Conservation (phyloP, 1,140 invertebrate genomes). For the Drosophila virilis region DNA sequence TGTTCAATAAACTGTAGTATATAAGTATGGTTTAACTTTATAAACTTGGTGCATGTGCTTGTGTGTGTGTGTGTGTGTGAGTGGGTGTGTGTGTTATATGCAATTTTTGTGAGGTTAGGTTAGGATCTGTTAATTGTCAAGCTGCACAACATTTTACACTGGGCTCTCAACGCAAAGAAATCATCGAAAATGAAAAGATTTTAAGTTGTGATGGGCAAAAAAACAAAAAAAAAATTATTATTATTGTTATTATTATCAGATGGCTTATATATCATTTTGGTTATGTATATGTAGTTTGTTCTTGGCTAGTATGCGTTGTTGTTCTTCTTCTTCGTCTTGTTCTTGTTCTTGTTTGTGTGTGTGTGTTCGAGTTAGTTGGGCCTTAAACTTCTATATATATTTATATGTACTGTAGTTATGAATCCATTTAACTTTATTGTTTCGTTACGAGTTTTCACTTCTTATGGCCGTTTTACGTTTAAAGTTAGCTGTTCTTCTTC, state of each 20-base stretch:
- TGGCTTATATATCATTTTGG: constrained; percentile 24
- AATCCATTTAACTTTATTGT: constrained; percentile 38
- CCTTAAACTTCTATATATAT: constrained; percentile 48
- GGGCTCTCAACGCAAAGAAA: constrained; percentile 51
- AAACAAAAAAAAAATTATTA: constrained; percentile 40
- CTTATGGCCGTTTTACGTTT: constrained; percentile 46
- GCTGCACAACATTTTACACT: constrained; percentile 68
- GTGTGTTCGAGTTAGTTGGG: constrained; percentile 57
- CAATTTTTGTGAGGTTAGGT: constrained; percentile 26
- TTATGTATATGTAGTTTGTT: constrained; percentile 25
- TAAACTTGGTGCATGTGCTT: constrained; percentile 43
- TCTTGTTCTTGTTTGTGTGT: constrained; percentile 66
- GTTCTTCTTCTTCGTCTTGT: constrained; percentile 22
- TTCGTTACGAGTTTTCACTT: constrained; percentile 61
- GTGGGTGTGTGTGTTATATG: constrained; percentile 36
- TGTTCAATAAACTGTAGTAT: constrained; percentile 58
- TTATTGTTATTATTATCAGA: constrained; percentile 51
- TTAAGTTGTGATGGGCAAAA: constrained; percentile 8
- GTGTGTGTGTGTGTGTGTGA: constrained; percentile 19
- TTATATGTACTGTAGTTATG: constrained; percentile 32
- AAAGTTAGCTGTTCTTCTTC: constrained; percentile 35
- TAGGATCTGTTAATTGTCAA: constrained; percentile 35
- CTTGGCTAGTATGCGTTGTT: constrained; percentile 75
- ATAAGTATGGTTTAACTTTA: constrained; percentile 49
- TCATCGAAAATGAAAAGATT: constrained; percentile 32